A percentile compares a stretch with the other conserved stretches of the same genome.
These are phyloP conservation scores for Sinocyclocheilus anophthalmus DNA, from an alignment of 2,113 vertebrate species.

Conservation along the genomic window DNA sequence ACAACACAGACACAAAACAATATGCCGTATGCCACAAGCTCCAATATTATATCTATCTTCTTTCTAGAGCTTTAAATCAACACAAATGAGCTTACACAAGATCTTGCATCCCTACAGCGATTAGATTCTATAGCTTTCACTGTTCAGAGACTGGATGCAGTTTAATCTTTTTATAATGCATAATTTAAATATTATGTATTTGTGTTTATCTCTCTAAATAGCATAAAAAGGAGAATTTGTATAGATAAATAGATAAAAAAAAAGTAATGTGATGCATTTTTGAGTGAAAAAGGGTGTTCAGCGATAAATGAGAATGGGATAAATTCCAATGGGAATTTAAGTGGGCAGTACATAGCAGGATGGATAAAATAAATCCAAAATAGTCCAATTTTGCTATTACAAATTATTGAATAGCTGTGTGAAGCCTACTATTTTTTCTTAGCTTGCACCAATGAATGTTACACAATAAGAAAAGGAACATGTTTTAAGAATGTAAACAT, in stretches of 20 bases:
- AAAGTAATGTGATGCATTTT: background rate
- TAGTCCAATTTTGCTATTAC: background rate
- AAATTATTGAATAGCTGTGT: background rate
- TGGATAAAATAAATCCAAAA: background rate
- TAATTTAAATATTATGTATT: conserved; percentile 24
- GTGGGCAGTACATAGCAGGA: background rate
- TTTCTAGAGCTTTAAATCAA: conserved; percentile 3
- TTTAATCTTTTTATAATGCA: conserved; percentile 21
- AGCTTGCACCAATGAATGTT: background rate
- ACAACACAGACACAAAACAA: conserved; percentile 26
- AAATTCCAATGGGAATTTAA: background rate
- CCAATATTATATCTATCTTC: conserved; percentile 22
- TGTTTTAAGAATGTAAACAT: background rate
- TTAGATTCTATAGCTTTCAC: background rate
- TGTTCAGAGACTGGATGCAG: background rate
- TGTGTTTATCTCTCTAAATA: conserved; percentile 23
- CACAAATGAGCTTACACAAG: conserved; percentile 11
- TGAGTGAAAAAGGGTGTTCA: background rate
- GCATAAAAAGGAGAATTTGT: background rate
- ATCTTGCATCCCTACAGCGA: background rate
- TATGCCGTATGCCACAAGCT: conserved; percentile 30
- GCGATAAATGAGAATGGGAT: background rate
- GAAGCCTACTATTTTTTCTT: background rate
- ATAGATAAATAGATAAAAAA: background rate
- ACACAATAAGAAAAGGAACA: background rate